Evolutionary conservation across 2,888 invertebrate species (phyloP).

Genomic region (Agrochola lychnidis): DNA sequence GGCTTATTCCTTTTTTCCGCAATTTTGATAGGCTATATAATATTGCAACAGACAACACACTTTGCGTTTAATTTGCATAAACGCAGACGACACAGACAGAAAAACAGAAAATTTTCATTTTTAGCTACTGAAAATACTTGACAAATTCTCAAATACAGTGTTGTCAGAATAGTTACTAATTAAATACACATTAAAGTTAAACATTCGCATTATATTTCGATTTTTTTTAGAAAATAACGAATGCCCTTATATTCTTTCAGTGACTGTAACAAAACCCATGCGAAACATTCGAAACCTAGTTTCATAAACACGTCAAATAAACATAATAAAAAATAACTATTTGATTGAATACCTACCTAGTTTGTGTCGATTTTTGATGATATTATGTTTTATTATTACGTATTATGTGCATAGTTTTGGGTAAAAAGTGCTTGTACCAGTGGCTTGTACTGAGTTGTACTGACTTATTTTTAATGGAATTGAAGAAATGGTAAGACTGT

Average conservation of each 20-base stretch:
- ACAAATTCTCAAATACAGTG: not conserved
- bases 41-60: not conserved
- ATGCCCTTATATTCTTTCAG: not conserved
- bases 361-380: not conserved
- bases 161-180: not conserved
- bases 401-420: not conserved
- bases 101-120: too few species aligned
- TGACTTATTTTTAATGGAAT: not conserved
- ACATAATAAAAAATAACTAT: not conserved
- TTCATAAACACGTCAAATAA: not conserved
- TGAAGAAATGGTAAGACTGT: too few species aligned
- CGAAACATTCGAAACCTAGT: not conserved
- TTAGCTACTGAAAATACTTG: not conserved
- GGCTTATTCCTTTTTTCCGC: constrained; percentile 1
- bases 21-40: constrained; percentile 30
- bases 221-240: not conserved
- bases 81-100: too few species aligned
- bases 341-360: not conserved
- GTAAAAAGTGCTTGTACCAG: too few species aligned
- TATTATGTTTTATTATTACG: not conserved
- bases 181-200: not conserved
- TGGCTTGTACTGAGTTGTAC: not conserved
- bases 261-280: constrained; percentile 6
- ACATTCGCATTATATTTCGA: not conserved
- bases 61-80: constrained; percentile 43